These are phyloP conservation scores for Germaria angustata DNA, from an alignment of 2,888 invertebrate species.

Conservation along the genomic window DNA sequence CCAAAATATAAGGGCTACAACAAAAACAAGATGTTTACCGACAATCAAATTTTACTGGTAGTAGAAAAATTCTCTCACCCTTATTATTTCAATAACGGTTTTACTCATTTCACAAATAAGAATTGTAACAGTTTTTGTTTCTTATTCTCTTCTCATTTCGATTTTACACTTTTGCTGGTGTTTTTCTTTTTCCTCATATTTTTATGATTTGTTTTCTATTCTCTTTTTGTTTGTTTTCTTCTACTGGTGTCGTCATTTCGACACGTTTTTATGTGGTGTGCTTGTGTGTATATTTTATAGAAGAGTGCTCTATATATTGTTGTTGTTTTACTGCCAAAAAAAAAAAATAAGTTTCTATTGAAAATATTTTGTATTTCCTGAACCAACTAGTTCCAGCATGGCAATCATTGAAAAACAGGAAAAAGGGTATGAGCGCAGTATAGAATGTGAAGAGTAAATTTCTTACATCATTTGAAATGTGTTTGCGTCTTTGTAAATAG, in stretches of 20 bases:
- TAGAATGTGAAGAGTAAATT: background rate
- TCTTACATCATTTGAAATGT: background rate
- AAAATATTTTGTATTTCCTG: conserved; percentile 40
- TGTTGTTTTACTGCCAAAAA: conserved; percentile 10
- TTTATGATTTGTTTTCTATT: conserved; percentile 21
- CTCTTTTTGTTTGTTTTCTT: conserved; percentile 18
- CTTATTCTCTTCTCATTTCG: background rate
- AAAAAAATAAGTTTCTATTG: conserved; percentile 11
- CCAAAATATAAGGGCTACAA: conserved; percentile 27
- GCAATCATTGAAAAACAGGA: conserved; percentile 46
- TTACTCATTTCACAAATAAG: conserved; percentile 26
- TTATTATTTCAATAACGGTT: conserved; percentile 23
- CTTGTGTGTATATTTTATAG: too few relatives aligned
- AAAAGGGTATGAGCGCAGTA: background rate
- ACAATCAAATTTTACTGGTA: background rate
- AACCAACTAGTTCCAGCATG: conserved; percentile 52
- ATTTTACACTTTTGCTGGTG: conserved; percentile 4
- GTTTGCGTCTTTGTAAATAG: background rate
- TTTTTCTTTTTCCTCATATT: background rate
- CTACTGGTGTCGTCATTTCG: conserved; percentile 20
- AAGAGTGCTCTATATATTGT: background rate
- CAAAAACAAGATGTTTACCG: conserved; percentile 5
- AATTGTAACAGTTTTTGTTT: conserved; percentile 37
- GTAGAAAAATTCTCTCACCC: conserved; percentile 39
- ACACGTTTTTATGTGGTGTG: background rate